These are phyloP conservation scores for Puffinus mauretanicus DNA, from an alignment of 2,113 vertebrate species.

Conservation along the genomic window DNA sequence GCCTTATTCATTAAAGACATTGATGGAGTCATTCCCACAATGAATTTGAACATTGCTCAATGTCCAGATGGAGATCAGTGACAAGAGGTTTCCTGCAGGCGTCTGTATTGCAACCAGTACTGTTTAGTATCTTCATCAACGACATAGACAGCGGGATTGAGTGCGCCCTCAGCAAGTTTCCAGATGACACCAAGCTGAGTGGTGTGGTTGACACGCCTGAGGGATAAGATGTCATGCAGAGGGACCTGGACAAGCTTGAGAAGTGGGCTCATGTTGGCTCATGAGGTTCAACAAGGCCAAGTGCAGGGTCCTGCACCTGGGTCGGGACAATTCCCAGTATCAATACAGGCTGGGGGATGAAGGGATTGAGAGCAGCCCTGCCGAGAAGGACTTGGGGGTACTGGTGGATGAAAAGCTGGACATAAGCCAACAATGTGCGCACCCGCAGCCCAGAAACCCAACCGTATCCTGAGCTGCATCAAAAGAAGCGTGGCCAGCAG, in stretches of 20 bases:
- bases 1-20: not conserved
- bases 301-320: not conserved
- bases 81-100: not conserved
- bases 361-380: not conserved
- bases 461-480: rapidly evolving
- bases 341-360: not conserved
- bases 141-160: not conserved
- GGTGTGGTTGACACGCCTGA: not conserved
- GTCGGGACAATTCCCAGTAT: rapidly evolving
- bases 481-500: not conserved
- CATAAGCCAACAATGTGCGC: rapidly evolving
- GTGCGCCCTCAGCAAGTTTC: not conserved
- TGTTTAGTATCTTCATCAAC: not conserved
- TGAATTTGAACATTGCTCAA: not conserved
- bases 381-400: not conserved
- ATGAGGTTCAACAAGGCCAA: not conserved
- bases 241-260: not conserved
- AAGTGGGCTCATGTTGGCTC: not conserved
- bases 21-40: not conserved
- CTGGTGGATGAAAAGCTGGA: not conserved
- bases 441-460: not conserved
- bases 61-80: not conserved
- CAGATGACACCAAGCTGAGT: not conserved
- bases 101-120: rapidly evolving
- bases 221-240: not conserved